Base-by-base conservation (phyloP, 2,113 vertebrate species). In the Plestiodon gilberti region DNA sequence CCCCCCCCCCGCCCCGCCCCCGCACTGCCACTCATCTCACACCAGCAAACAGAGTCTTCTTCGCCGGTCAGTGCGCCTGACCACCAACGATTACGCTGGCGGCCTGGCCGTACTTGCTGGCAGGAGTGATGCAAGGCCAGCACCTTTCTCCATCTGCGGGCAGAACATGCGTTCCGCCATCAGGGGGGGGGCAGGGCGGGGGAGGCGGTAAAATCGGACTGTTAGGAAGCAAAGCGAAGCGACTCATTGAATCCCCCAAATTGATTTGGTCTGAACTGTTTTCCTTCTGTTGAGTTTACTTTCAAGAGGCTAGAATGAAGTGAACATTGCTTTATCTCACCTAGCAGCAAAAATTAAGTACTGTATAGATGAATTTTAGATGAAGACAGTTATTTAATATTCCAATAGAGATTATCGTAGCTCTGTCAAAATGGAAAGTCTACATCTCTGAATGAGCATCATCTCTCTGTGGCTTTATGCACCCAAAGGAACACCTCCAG, bases 191-290 rank as follows among this genome's bases (percentile, higher is more conserved):
- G n/a, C n/a, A n/a, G n/a, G n/a, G n/a, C n/a, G 43, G 43, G 43
- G 43, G 43, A 8, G 43, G 43, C 4, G 43, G 8, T 48, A 48
- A 8, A 48, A 48, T 48, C 8, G 43, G 8, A 8, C 43, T 48
- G 43, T 48, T n/a, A n/a, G n/a, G 43, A 48, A 48, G 8, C 43
- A 48, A 48, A 48, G 43, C 43, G 8, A 71, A 88, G 90, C 94
- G 93, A 35, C 38, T 17, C 88, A 84, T 88, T 95, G 83, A 87
- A 85, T 62, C 88, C 91, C 89, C 86, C 90, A 93, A 90, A 91
- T 82, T 93, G 78, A 81, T 93, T 93, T 95, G 82, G 91, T 64
- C 79, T 89, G 89, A 67, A 8, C 80, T 33, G 0, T 86, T 92
- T 62, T 82, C 33, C 90, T 88, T 92, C 83, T 84, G n/a, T 43